Evolutionary conservation across 1,140 invertebrate species (phyloP), one percentile per base, ranked within the genome.

Genomic region (Pararge aegeria): DNA sequence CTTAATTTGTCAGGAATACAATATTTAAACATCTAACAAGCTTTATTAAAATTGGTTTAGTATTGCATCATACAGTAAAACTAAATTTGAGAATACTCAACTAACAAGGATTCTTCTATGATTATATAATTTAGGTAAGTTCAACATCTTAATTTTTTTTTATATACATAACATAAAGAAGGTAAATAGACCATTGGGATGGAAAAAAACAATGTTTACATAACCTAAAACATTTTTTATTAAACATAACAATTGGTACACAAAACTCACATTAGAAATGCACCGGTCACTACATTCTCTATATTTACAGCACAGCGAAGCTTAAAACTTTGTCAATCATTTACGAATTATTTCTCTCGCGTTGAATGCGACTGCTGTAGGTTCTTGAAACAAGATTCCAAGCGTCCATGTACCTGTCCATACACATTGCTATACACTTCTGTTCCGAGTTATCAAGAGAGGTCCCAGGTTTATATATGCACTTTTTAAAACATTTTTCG

Each of bases 391-490:
- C 96, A 48, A 97, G 90, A 90, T 97, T 97, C 94, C 96, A 98
- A 5, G 97, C 93, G 85, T 99, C 98, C 95, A 99, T 98, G 90
- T 98, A 99, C 69, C 97, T 93, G 87, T 99, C 97, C 97, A 98
- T 98, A 87, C 97, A 98, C 96, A 98, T 97, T 10, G 97, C 96
- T 66, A 99, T 92, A 89, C 98, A 99, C 95, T 98, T 98, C 94
- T 98, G 96, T 93, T 99, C 97, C 0, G 96, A 96, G 83, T 92
- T 97, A 86, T 97, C 97, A 62, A 99, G 87, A 7, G 95, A 94
- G 12, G 94, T 94, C n/a, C 98, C 97, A 12, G 98, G 98, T 83
- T 97, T 98, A 48, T 87, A 83, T 64, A 99, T 94, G 87, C 98
- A 99, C 80, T 98, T 98, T 83, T 96, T 96, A 79, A 98, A 99